A percentile compares a stretch with the other conserved stretches of the same genome.
Evolutionary conservation across 2,888 invertebrate genomes (phyloP).

Genomic region (Synergus umbraculus): DNA sequence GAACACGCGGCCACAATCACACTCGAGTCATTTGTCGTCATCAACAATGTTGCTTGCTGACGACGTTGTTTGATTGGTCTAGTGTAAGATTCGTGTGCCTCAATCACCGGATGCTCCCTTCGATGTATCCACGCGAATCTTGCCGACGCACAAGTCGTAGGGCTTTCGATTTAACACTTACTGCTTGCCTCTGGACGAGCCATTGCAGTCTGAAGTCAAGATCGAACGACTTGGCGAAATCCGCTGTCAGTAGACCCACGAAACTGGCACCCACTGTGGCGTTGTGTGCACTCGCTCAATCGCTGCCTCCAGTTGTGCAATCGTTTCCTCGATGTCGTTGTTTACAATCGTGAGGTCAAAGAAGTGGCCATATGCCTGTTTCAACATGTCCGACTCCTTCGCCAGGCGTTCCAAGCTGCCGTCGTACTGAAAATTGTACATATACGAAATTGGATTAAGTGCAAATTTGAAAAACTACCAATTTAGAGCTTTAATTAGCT

Average conservation of each 20-base stretch:
- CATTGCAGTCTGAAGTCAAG: constrained; percentile 71
- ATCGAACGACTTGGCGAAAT: constrained; percentile 72
- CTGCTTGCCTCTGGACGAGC: constrained; percentile 72
- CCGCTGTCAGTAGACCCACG: constrained; percentile 95
- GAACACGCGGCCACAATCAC: constrained; percentile 74
- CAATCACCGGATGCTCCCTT: constrained; percentile 42
- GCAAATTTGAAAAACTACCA: too few relatives aligned
- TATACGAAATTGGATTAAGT: neutral
- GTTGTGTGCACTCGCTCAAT: constrained; percentile 94
- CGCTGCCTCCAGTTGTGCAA: constrained; percentile 93
- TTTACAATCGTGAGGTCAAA: constrained; percentile 99
- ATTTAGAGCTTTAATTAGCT: too few relatives aligned
- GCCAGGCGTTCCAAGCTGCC: constrained; percentile 97
- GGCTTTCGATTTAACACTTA: constrained; percentile 55
- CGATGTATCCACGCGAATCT: constrained; percentile 38
- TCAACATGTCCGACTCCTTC: constrained; percentile 97
- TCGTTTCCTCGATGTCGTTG: constrained; percentile 99
- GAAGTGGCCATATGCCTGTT: constrained; percentile 98
- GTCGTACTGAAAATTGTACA: constrained; percentile 88
- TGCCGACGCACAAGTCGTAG: constrained; percentile 43
- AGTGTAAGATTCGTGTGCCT: constrained; percentile 50
- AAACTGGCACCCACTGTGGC: constrained; percentile 98
- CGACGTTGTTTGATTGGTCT: constrained; percentile 63
- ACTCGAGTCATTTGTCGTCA: constrained; percentile 62
- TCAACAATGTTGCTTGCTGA: constrained; percentile 50